Evolutionary conservation across 2,797 vertebrate species (phyloP).

Genomic region (Halcyon smyrnensis): DNA sequence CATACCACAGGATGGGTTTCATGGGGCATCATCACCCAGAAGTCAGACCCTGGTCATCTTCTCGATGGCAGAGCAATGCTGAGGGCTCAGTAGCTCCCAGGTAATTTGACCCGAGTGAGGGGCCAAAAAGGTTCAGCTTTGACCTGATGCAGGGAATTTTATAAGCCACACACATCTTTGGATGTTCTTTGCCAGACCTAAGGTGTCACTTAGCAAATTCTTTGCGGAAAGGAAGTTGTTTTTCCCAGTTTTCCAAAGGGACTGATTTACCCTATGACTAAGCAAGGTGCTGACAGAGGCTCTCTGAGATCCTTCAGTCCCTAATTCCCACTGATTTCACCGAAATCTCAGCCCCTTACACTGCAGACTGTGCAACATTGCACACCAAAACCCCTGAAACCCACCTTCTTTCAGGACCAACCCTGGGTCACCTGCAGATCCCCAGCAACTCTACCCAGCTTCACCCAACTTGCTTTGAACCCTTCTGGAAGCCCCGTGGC

Average conservation of each 20-base stretch:
- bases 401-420: not conserved
- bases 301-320: not conserved
- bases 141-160: not conserved
- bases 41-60: not conserved
- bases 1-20: not conserved
- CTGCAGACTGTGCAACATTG: accelerated
- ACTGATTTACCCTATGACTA: not conserved
- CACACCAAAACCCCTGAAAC: not conserved
- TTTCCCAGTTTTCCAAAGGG: not conserved
- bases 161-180: not conserved
- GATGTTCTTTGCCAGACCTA: not conserved
- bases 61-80: accelerated
- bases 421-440: not conserved
- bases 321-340: not conserved
- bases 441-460: not conserved
- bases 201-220: not conserved
- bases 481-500: not conserved
- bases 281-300: not conserved
- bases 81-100: not conserved
- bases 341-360: not conserved
- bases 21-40: not conserved
- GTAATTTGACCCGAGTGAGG: not conserved
- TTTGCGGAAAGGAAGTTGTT: not conserved
- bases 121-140: not conserved
- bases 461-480: not conserved